Evolutionary conservation across 23 tunicate species (phyloP).

Genomic region (Halocynthia roretzi): DNA sequence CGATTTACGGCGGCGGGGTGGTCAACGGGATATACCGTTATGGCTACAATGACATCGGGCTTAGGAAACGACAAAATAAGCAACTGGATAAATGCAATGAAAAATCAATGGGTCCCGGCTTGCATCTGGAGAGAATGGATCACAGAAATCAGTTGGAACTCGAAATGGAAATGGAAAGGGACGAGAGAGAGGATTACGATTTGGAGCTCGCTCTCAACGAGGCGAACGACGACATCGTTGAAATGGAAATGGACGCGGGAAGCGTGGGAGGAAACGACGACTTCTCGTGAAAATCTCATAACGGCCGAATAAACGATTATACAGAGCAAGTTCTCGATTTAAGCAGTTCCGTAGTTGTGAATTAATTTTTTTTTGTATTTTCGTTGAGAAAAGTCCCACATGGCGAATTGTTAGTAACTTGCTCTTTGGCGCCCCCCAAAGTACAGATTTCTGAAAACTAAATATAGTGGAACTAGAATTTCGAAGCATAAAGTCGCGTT

Average conservation of each 20-base stretch:
- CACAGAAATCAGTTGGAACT: constrained; percentile 4
- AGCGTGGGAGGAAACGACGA: neutral
- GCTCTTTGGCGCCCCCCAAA: no score
- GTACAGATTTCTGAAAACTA: no score
- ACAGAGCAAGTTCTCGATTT: no score
- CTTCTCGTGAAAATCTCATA: no score
- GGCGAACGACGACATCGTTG: neutral
- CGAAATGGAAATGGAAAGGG: constrained; percentile 6
- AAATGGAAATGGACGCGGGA: constrained; percentile 12
- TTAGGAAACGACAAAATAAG: neutral
- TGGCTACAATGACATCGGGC: neutral
- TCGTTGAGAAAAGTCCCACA: no score
- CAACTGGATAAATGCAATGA: neutral
- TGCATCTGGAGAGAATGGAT: neutral
- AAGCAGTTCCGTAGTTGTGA: no score
- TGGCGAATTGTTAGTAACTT: no score
- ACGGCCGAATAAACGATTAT: no score
- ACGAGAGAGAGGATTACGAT: constrained; percentile 16
- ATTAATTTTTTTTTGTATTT: no score
- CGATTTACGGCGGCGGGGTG: neutral
- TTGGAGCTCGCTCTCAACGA: neutral
- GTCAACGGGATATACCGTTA: neutral
- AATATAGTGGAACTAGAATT: no score
- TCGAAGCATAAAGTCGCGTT: no score
- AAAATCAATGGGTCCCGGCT: neutral